These are phyloP conservation scores for Melitaea athalia DNA, from an alignment of 2,888 invertebrate species.

Conservation along the genomic window DNA sequence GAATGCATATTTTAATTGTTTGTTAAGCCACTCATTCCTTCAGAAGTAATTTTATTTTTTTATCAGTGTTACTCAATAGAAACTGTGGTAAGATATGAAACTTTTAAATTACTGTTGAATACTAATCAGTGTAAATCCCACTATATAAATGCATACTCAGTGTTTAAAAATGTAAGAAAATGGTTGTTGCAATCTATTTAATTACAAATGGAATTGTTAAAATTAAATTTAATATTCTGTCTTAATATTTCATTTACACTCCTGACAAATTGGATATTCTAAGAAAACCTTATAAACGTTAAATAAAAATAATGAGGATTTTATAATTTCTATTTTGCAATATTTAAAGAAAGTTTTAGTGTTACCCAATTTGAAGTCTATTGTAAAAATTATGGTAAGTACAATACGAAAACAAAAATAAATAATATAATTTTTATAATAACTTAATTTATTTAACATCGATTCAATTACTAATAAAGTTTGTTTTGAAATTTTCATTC, in stretches of 20 bases:
- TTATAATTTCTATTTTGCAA: neutral
- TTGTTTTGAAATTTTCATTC: no score
- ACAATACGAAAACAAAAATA: neutral
- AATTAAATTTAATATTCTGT: slow-evolving; percentile 72
- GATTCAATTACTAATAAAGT: no score
- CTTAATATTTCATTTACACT: slow-evolving; percentile 40
- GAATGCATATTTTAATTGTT: neutral
- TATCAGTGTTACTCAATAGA: neutral
- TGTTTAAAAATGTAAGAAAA: slow-evolving; percentile 52
- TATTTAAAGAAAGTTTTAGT: slow-evolving; percentile 7
- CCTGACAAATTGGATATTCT: no score
- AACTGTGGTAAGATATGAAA: neutral
- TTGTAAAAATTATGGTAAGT: slow-evolving; percentile 2
- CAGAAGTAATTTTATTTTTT: neutral
- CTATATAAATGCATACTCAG: slow-evolving; percentile 34
- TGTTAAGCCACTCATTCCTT: slow-evolving; percentile 9
- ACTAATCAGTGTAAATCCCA: slow-evolving; percentile 20
- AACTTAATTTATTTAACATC: no score
- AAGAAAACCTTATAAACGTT: no score
- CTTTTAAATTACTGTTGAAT: slow-evolving; percentile 4
- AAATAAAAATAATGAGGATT: no score
- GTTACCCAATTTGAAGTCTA: slow-evolving; percentile 2
- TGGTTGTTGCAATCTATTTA: slow-evolving; percentile 68
- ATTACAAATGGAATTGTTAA: slow-evolving; percentile 70
- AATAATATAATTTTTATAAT: no score